These are phyloP conservation scores for Oegoconia quadripuncta DNA, from an alignment of 2,888 invertebrate genomes.

Conservation along the genomic window DNA sequence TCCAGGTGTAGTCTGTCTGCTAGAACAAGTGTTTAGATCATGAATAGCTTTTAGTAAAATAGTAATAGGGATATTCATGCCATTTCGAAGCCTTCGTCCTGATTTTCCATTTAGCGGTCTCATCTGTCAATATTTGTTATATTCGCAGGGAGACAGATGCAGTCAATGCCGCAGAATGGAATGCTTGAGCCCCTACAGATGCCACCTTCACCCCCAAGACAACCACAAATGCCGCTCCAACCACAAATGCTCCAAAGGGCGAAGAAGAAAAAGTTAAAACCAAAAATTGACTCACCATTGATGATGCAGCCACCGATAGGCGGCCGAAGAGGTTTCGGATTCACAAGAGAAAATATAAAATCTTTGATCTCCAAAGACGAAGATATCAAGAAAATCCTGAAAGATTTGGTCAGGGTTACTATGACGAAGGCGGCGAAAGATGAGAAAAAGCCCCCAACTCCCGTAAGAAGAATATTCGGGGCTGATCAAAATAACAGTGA, in stretches of 20 bases:
- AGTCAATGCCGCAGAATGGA: conserved; percentile 14
- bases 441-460: background rate
- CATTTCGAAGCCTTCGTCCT: no score
- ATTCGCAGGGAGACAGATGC: conserved; percentile 32
- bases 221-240: conserved; percentile 18
- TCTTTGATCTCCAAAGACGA: conserved; percentile 56
- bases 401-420: conserved; percentile 64
- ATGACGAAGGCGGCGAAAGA: conserved; percentile 56
- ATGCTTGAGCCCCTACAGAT: background rate
- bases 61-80: no score
- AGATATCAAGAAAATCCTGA: conserved; percentile 67
- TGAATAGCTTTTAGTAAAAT: no score
- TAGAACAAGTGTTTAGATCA: no score
- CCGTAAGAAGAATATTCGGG: background rate
- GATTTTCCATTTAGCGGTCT: no score
- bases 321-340: conserved; percentile 41
- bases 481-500: background rate
- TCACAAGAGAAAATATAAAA: conserved; percentile 60
- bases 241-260: conserved; percentile 21
- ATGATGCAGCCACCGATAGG: conserved; percentile 28
- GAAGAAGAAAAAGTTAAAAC: conserved; percentile 39
- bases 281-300: conserved; percentile 13
- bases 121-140: no score
- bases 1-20: no score
- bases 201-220: conserved; percentile 5